phyloP scores from a whole-genome alignment of 2,888 invertebrate genomes.

The Eupithecia centaureata region DNA sequence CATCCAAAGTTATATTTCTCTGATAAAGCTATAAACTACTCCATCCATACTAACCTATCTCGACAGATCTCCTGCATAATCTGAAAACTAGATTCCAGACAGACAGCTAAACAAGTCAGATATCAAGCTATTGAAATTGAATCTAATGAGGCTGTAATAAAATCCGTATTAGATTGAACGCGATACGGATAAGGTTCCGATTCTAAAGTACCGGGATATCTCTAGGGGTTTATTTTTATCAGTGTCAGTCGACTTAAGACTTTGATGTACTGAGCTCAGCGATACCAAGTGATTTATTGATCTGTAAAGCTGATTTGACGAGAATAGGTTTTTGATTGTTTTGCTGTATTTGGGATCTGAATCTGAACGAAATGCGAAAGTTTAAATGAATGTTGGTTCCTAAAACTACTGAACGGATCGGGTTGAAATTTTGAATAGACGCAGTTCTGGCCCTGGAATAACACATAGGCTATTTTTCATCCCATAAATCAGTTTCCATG shows the following conservation, averaged over 20 bases:
- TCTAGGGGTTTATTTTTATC: constrained; percentile 65
- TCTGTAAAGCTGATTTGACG: neutral
- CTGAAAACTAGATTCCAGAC: constrained; percentile 3
- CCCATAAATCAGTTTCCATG: no score
- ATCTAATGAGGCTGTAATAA: constrained; percentile 14
- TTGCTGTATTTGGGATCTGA: neutral
- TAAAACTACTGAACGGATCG: no score
- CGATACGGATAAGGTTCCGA: constrained; percentile 8
- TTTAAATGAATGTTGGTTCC: no score
- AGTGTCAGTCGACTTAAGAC: constrained; percentile 40
- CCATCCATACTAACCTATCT: neutral
- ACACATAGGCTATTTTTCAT: no score
- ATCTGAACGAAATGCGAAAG: neutral
- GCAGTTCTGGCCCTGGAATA: no score
- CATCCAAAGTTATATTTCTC: neutral
- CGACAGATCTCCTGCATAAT: neutral
- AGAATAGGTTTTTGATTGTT: neutral
- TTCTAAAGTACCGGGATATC: constrained; percentile 45
- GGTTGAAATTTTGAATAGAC: no score
- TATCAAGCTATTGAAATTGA: constrained; percentile 8
- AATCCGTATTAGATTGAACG: constrained; percentile 8
- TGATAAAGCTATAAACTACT: neutral
- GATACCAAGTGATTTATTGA: constrained; percentile 20
- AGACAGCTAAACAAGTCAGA: constrained; percentile 2
- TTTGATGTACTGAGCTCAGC: constrained; percentile 24